Conservation (phyloP, 1,140 invertebrate species). For the Dendrolimus kikuchii region DNA sequence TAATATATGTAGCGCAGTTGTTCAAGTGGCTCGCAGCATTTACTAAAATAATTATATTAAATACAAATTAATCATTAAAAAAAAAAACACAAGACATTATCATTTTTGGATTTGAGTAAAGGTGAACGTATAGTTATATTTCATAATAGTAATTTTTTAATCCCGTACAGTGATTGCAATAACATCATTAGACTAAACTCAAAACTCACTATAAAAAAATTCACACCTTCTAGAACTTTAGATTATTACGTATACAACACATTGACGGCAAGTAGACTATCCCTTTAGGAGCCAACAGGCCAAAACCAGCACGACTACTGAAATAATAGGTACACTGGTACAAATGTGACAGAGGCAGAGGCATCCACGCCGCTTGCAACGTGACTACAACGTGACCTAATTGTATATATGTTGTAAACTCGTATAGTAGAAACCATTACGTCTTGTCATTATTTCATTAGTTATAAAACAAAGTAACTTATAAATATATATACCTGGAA, state of each 20-base stretch:
- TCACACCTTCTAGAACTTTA: conserved; percentile 29
- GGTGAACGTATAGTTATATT: no score
- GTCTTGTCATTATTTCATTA: not conserved
- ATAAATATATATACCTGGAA: no score
- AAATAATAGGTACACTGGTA: conserved; percentile 12
- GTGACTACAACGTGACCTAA: conserved; percentile 36
- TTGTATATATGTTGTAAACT: conserved; percentile 6
- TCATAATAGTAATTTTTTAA: no score
- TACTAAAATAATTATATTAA: no score
- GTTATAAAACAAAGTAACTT: no score
- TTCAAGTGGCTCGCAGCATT: no score
- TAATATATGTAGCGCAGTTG: no score
- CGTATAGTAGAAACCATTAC: not conserved
- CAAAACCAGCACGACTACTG: conserved; percentile 7
- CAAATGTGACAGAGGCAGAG: conserved; percentile 37
- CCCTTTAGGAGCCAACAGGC: conserved; percentile 12
- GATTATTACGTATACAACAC: not conserved
- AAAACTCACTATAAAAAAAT: not conserved
- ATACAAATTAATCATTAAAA: no score
- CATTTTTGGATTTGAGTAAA: no score
- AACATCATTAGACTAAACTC: no score
- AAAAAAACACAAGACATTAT: no score
- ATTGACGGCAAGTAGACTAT: conserved; percentile 16
- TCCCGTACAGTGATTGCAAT: no score
- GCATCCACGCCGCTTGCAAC: conserved; percentile 64